Evolutionary conservation across 1,140 invertebrate genomes (phyloP).

Genomic region (Theocolax elegans): DNA sequence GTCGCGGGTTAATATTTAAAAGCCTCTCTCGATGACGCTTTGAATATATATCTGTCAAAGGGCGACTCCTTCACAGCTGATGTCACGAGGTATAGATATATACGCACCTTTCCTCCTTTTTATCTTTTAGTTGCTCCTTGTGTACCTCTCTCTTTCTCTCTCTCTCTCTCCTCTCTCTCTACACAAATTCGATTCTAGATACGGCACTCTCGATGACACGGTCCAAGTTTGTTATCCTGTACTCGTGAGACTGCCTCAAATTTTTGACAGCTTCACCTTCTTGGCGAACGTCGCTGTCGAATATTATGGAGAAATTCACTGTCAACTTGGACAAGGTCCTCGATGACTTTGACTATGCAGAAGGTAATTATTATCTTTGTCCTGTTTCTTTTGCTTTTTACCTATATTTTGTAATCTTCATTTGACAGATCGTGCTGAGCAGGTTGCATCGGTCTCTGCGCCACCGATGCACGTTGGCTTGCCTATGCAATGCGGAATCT

Average conservation of each 20-base stretch:
- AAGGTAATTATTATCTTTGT: conserved; percentile 65
- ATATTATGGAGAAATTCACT: conserved; percentile 78
- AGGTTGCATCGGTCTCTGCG: conserved; percentile 52
- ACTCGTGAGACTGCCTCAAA: not conserved
- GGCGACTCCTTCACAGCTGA: conserved; percentile 33
- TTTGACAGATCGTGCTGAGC: conserved; percentile 61
- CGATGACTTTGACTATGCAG: conserved; percentile 86
- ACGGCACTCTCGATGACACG: conserved; percentile 10
- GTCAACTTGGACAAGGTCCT: conserved; percentile 89
- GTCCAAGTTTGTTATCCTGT: not conserved
- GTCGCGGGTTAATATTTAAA: too few relatives aligned
- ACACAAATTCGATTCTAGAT: too few relatives aligned
- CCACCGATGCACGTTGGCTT: conserved; percentile 15
- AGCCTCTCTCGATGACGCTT: too few relatives aligned
- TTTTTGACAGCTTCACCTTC: conserved; percentile 15
- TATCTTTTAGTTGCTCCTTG: not conserved
- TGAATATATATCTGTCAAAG: conserved; percentile 3
- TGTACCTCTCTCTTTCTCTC: not conserved
- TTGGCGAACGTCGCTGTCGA: conserved; percentile 20
- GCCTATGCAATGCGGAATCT: conserved; percentile 21
- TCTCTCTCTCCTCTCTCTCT: not conserved
- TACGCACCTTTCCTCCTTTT: not conserved
- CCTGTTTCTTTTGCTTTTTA: not conserved
- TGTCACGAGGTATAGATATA: conserved; percentile 44
- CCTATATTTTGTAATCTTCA: not conserved